Percentiles rank a stretch among this genome's conserved stretches.
phyloP scores from a whole-genome alignment of 2,888 invertebrate species.

The Drosophila kuntzei region DNA sequence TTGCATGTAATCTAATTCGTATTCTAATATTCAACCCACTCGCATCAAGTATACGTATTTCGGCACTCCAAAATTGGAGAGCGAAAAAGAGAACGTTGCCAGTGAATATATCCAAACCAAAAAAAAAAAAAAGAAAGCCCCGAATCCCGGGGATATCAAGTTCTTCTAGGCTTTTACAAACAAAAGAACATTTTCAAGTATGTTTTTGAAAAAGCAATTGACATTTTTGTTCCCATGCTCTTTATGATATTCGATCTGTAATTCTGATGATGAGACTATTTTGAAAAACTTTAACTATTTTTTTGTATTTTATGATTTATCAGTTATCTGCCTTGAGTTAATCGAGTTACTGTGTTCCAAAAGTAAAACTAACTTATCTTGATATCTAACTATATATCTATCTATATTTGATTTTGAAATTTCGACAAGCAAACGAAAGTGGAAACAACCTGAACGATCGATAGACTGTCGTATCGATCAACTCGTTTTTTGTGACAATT shows the following conservation, averaged over 20 bases:
- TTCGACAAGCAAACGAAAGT: conserved; percentile 59
- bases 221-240: conserved; percentile 56
- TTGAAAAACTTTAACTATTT: conserved; percentile 21
- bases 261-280: conserved; percentile 46
- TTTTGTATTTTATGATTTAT: conserved; percentile 59
- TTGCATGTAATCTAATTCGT: conserved; percentile 69
- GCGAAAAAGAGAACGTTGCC: conserved; percentile 63
- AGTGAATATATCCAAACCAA: conserved; percentile 85
- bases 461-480: conserved; percentile 23
- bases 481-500: conserved; percentile 42
- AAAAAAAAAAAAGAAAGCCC: conserved; percentile 25
- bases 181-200: conserved; percentile 82
- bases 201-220: conserved; percentile 59
- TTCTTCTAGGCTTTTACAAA: conserved; percentile 86
- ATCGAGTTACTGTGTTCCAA: conserved; percentile 57
- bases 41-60: conserved; percentile 56
- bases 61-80: conserved; percentile 30
- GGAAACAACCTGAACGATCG: conserved; percentile 32
- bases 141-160: conserved; percentile 49
- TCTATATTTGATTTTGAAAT: conserved; percentile 41
- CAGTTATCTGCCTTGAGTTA: conserved; percentile 69
- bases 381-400: conserved; percentile 31
- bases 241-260: conserved; percentile 57
- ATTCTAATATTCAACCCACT: conserved; percentile 51
- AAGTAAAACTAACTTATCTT: conserved; percentile 44